A percentile compares a stretch with the other conserved stretches of the same genome.
Evolutionary conservation across 2,113 vertebrate species (phyloP).

Genomic region (Brienomyrus brachyistius): DNA sequence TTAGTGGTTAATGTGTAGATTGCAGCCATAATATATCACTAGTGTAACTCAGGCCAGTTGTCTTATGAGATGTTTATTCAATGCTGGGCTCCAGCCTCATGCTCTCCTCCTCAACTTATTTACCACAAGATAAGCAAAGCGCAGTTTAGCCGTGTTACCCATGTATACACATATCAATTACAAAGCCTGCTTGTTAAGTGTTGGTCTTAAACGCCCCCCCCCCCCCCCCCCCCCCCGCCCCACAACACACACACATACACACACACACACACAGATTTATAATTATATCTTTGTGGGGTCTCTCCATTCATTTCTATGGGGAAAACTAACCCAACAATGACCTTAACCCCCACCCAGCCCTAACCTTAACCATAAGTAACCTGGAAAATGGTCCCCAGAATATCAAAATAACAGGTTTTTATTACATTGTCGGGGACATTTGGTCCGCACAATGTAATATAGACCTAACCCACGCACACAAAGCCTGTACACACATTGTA

Average conservation of each 20-base stretch:
- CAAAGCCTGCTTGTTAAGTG: background rate
- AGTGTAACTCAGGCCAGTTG: conserved; percentile 43
- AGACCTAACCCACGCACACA: no score
- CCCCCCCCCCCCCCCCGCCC: no score
- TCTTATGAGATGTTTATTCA: conserved; percentile 35
- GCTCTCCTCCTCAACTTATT: conserved; percentile 35
- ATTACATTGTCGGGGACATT: no score
- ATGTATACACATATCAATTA: conserved; percentile 6
- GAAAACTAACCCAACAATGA: background rate
- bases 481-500: background rate
- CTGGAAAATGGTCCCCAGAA: no score
- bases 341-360: no score
- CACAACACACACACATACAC: background rate
- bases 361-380: no score
- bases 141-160: background rate
- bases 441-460: no score
- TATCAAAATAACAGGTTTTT: no score
- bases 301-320: no score
- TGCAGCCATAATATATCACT: conserved; percentile 45
- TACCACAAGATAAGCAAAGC: conserved; percentile 1
- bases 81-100: background rate
- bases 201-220: background rate
- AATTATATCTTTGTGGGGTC: no score
- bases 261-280: background rate
- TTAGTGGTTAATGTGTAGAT: conserved; percentile 47